A percentile compares a stretch with the other conserved stretches of the same genome.
phyloP scores from a whole-genome alignment of 2,888 invertebrate genomes.

The Drosophila nigritarsus region DNA sequence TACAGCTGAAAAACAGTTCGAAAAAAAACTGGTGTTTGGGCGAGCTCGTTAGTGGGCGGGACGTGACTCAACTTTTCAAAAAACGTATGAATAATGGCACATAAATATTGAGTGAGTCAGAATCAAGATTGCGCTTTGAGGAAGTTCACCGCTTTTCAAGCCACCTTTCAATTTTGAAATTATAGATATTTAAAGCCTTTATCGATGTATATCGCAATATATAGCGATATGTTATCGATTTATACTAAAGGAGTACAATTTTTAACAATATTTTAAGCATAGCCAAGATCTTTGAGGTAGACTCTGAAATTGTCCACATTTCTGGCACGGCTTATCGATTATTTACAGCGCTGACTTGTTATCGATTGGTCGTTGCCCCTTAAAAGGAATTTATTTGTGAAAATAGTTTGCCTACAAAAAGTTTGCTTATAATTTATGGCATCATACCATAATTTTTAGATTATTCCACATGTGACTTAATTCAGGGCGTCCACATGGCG shows the following conservation, averaged over 20 bases:
- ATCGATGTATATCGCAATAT: not conserved
- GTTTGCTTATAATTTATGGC: not conserved
- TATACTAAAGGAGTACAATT: not conserved
- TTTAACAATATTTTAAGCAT: not conserved
- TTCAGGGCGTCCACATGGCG: constrained; percentile 16
- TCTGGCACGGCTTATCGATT: not conserved
- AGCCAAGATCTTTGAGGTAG: not conserved
- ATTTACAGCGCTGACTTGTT: not conserved
- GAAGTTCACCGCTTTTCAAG: not conserved
- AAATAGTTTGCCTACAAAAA: not conserved
- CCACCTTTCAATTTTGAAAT: not conserved
- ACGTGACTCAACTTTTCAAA: not conserved
- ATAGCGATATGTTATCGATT: not conserved
- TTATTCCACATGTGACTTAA: not conserved
- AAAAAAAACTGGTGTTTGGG: not conserved
- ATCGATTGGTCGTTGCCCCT: not conserved
- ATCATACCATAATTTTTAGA: not conserved
- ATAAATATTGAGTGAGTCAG: not conserved
- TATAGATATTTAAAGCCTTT: not conserved
- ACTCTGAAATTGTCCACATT: not conserved
- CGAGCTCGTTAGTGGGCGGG: not conserved
- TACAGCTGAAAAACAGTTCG: not conserved
- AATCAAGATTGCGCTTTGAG: not conserved
- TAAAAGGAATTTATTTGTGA: not conserved
- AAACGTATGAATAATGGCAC: not conserved